Evolutionary conservation across 2,888 invertebrate genomes (phyloP), one percentile per base, ranked within the genome.

Genomic region (Laspeyria flexula): DNA sequence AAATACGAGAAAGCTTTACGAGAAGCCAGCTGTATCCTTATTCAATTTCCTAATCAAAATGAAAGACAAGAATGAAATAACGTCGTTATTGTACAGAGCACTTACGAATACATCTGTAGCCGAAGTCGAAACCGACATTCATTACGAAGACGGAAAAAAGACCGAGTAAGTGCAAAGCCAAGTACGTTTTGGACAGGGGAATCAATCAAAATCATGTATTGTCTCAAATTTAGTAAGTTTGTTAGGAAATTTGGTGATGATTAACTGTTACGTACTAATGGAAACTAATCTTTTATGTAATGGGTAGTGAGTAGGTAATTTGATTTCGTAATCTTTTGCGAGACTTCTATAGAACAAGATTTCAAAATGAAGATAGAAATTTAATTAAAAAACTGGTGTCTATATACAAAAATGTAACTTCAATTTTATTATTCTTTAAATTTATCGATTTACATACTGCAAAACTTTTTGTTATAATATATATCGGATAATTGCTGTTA

Each of bases 101-200:
- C 59, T 63, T n/a, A n/a, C n/a, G n/a, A n/a, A n/a, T 54, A 62
- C 41, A 48, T 52, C 40, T 53, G 49, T 46, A 47, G 50, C 45
- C 42, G 37, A 34, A 53, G 55, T 39, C 31, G 41, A 44, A 53
- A 56, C 38, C 43, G 55, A 67, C 56, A 66, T 40, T 66, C 50
- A 53, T 64, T 67, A 55, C 44, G 38, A 51, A 49, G 60, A 57
- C 55, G 56, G 54, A 47, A 50, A 53, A 45, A 60, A 49, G 55
- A 67, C 56, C 44, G 51, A 18, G 23, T 65, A 67, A 64, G 65
- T 60, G 68, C 64, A 43, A 60, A 67, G 43, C 35, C 54, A 57
- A 57, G 56, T 55, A 41, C 25, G 34, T 43, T 43, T 35, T 10
- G 31, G 11, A 59, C 40, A 63, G n/a, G 46, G 41, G 49, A 63